Evolutionary conservation across 2,113 vertebrate genomes (phyloP).

Genomic region (Lophius piscatorius): DNA sequence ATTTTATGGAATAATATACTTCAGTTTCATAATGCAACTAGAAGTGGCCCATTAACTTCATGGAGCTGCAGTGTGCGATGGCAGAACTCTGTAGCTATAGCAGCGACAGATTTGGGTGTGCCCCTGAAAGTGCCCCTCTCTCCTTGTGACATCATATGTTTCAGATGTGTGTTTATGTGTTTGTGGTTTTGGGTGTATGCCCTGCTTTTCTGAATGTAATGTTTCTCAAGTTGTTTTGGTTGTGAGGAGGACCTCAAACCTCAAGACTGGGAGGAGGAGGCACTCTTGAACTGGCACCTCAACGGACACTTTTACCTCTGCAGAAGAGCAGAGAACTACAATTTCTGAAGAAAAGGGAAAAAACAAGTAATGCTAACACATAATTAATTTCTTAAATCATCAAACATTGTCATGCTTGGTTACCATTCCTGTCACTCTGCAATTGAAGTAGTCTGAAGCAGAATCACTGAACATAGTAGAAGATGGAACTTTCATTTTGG

Average conservation of each 20-base stretch:
- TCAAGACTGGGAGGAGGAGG: slow-evolving; percentile 66
- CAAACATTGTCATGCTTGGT: no score
- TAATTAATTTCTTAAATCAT: no score
- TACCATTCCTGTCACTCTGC: no score
- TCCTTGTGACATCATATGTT: slow-evolving; percentile 76
- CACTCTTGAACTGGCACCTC: slow-evolving; percentile 78
- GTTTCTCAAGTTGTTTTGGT: slow-evolving; percentile 74
- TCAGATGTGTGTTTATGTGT: slow-evolving; percentile 76
- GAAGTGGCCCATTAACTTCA: slow-evolving; percentile 31
- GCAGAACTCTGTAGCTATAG: slow-evolving; percentile 41
- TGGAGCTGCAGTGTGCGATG: slow-evolving; percentile 64
- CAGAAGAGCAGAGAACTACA: background rate
- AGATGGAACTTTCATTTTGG: background rate
- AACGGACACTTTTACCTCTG: slow-evolving; percentile 34
- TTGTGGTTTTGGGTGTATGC: slow-evolving; percentile 83
- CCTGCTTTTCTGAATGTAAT: slow-evolving; percentile 74
- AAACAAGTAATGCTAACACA: no score
- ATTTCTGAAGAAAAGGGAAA: no score
- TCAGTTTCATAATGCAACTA: slow-evolving; percentile 23
- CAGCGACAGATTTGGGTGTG: slow-evolving; percentile 71
- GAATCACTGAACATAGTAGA: no score
- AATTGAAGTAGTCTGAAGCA: no score
- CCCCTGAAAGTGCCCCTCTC: slow-evolving; percentile 69
- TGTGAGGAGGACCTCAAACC: slow-evolving; percentile 68
- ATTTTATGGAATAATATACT: background rate